Conservation (phyloP, 2,888 invertebrate species). For the Epinotia bilunana region DNA sequence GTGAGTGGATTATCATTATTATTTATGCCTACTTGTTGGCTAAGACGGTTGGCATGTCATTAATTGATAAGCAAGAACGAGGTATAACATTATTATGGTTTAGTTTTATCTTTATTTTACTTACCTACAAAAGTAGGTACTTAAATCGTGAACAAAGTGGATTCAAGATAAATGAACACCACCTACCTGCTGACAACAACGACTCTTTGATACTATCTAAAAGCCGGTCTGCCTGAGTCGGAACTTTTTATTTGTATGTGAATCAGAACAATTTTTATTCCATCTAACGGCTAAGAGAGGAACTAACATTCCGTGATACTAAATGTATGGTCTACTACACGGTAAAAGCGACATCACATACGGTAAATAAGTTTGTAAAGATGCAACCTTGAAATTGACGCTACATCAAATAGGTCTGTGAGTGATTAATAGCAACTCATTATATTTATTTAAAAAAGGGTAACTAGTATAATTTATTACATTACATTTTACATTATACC, state of each 20-base stretch:
- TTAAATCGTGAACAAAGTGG: too few species aligned
- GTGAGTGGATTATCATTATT: not conserved
- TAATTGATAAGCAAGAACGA: not conserved
- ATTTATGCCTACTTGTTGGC: not conserved
- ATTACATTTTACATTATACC: not conserved
- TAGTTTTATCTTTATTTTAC: not conserved
- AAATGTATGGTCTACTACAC: not conserved
- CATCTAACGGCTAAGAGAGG: not conserved
- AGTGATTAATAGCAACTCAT: too few species aligned
- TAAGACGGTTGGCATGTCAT: conserved; percentile 1
- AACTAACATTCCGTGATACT: not conserved
- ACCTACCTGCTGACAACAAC: not conserved
- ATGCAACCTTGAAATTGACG: not conserved
- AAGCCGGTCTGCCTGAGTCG: not conserved
- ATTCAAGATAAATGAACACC: not conserved
- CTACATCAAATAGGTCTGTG: not conserved
- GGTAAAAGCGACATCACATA: not conserved
- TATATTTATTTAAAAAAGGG: too few species aligned
- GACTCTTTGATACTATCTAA: not conserved
- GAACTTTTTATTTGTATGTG: not conserved
- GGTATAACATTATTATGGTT: not conserved
- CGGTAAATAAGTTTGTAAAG: not conserved
- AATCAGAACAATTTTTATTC: not conserved
- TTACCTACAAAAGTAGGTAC: not conserved
- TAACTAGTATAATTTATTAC: too few species aligned